phyloP scores from a whole-genome alignment of 2,797 vertebrate species.

The Prunella strophiata region DNA sequence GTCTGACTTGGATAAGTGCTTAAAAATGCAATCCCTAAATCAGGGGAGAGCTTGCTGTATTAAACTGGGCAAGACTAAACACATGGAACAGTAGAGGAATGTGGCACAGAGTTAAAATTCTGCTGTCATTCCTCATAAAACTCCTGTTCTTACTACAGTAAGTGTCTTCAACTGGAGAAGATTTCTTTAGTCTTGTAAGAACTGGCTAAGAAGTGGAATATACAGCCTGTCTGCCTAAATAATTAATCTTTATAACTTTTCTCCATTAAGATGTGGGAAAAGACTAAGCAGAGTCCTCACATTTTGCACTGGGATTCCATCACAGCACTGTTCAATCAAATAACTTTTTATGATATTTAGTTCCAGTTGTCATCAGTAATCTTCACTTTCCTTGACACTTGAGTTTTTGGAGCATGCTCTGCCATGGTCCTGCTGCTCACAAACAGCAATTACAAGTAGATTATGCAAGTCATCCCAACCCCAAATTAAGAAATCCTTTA shows the following conservation, averaged over 20 bases:
- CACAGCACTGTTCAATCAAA: background rate
- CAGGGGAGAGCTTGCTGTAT: background rate
- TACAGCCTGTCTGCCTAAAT: background rate
- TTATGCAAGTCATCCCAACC: background rate
- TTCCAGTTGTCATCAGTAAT: background rate
- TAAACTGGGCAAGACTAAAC: background rate
- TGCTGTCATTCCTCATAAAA: background rate
- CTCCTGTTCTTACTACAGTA: background rate
- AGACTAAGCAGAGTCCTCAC: background rate
- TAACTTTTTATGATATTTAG: background rate
- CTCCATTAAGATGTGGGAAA: background rate
- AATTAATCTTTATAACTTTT: background rate
- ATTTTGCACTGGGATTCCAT: background rate
- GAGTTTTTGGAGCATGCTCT: background rate
- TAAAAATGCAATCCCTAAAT: background rate
- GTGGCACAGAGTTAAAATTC: background rate
- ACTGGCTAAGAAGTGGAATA: background rate
- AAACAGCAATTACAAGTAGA: background rate
- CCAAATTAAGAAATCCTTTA: background rate
- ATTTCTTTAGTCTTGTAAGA: background rate
- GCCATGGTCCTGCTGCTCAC: background rate
- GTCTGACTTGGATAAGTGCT: background rate
- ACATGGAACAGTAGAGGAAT: background rate
- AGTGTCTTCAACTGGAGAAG: background rate
- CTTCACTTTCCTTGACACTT: background rate